A percentile compares a stretch with the other conserved stretches of the same genome.
phyloP scores from a whole-genome alignment of 2,888 invertebrate species.

The Drosophila ochracea region DNA sequence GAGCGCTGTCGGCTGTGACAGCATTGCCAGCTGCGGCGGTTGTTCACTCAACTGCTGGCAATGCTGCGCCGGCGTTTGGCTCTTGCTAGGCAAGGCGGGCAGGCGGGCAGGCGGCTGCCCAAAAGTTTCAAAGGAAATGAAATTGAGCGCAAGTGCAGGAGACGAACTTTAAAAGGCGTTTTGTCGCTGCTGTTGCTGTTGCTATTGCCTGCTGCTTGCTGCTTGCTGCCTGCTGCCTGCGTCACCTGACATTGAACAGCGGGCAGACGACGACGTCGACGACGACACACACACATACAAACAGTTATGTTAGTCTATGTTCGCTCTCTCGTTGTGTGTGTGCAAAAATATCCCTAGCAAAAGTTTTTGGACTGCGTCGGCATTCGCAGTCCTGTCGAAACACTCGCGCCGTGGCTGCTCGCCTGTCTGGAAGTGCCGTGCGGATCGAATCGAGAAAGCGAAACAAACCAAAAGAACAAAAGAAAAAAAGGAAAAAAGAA shows the following conservation, averaged over 20 bases:
- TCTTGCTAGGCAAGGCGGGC: constrained; percentile 54
- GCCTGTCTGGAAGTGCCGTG: constrained; percentile 78
- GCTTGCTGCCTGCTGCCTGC: constrained; percentile 49
- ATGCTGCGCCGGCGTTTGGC: constrained; percentile 72
- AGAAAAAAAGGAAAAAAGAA: constrained; percentile 29
- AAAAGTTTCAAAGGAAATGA: constrained; percentile 53
- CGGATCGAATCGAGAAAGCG: constrained; percentile 50
- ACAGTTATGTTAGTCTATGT: neutral
- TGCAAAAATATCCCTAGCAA: constrained; percentile 65
- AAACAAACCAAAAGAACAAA: constrained; percentile 21
- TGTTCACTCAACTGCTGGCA: constrained; percentile 49
- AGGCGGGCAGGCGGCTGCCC: constrained; percentile 40
- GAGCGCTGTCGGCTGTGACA: constrained; percentile 36
- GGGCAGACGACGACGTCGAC: constrained; percentile 41
- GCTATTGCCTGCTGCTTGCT: constrained; percentile 58
- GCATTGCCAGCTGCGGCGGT: constrained; percentile 55
- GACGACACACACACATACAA: constrained; percentile 19
- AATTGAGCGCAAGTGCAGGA: constrained; percentile 80
- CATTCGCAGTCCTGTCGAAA: constrained; percentile 63
- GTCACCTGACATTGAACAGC: constrained; percentile 83
- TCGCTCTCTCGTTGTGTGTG: constrained; percentile 21
- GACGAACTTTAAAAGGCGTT: constrained; percentile 54
- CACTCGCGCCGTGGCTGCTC: constrained; percentile 75
- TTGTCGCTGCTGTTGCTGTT: constrained; percentile 13
- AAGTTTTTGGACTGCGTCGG: constrained; percentile 61